Base-by-base conservation (phyloP, 2,888 invertebrate genomes). In the Lingula anatina region DNA sequence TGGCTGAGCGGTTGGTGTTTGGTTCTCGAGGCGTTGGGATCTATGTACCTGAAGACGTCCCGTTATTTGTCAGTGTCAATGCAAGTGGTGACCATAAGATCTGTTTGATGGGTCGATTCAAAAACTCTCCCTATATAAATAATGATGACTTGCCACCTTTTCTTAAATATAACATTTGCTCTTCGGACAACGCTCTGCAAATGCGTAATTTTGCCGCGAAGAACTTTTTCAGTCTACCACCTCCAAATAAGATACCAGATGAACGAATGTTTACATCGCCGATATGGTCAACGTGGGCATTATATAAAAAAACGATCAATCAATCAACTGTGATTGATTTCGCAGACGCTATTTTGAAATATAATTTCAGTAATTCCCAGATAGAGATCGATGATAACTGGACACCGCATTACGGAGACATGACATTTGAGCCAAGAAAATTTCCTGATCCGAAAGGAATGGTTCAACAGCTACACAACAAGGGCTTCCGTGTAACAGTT, bases 271-370 rank as follows among this genome's bases (percentile, higher is more conserved):
- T 92, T 27, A 78, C 80, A 47, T 81, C 87, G 70, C 92, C 92
- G 0, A 84, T 92, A 47, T 93, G 90, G 90, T 90, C 90, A 0
- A 91, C 91, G 0, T 91, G 91, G 90, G 88, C 88, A 0, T 82
- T 84, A 53, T 89, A 86, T 83, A 61, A 86, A 60, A 79, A 82
- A 2, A 81, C 83, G 56, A 85, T 93, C 2, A 83, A 83, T 56
- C 85, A 88, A 52, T 43, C 59, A 5, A 53, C 49, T 5, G 56
- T 67, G 3, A 5, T 65, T 9, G 48, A 62, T 5, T 69, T 62
- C 50, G 68, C 66, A 31, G 35, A 59, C 3, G 50, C 52, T 25
- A 67, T 68, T 38, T 31, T 61, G 5, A 28, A 51, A 21, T 25
- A 61, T 31, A 57, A 60, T 24, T 62, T 69, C 25, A 53, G 63